These are phyloP conservation scores for Alsophila aescularia DNA, from an alignment of 2,888 invertebrate genomes.

Conservation along the genomic window DNA sequence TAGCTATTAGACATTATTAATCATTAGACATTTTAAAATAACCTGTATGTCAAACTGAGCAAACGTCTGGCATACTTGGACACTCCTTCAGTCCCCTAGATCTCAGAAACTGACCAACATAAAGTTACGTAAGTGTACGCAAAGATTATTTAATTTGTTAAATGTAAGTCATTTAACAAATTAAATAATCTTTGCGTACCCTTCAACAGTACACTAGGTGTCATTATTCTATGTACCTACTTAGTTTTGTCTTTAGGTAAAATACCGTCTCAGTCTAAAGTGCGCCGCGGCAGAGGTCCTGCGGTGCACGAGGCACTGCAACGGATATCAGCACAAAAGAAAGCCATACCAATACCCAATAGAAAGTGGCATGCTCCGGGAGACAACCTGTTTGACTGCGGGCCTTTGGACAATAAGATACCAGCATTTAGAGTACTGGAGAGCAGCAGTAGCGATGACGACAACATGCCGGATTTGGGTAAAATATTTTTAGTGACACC, in stretches of 20 bases:
- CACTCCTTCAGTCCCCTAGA: too few species aligned
- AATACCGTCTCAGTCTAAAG: constrained; percentile 55
- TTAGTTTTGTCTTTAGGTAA: constrained; percentile 46
- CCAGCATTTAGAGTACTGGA: constrained; percentile 63
- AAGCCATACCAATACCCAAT: constrained; percentile 62
- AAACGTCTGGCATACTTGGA: too few species aligned
- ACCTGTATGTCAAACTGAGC: too few species aligned
- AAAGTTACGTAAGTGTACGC: too few species aligned
- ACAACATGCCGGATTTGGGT: constrained; percentile 76
- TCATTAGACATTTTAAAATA: too few species aligned
- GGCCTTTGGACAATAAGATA: constrained; percentile 64
- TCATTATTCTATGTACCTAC: background rate
- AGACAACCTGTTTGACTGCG: constrained; percentile 73
- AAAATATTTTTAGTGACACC: constrained; percentile 30
- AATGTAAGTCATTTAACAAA: too few species aligned
- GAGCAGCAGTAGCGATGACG: constrained; percentile 77
- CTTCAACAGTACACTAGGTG: too few species aligned
- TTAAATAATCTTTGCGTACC: too few species aligned
- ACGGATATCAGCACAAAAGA: constrained; percentile 77
- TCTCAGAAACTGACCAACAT: too few species aligned
- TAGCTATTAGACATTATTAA: too few species aligned
- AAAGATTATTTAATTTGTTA: too few species aligned
- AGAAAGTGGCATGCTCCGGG: constrained; percentile 80
- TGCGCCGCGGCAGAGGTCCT: constrained; percentile 74
- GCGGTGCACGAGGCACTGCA: constrained; percentile 84